Conservation (phyloP, 2,113 vertebrate species). For the Accipiter cooperii region DNA sequence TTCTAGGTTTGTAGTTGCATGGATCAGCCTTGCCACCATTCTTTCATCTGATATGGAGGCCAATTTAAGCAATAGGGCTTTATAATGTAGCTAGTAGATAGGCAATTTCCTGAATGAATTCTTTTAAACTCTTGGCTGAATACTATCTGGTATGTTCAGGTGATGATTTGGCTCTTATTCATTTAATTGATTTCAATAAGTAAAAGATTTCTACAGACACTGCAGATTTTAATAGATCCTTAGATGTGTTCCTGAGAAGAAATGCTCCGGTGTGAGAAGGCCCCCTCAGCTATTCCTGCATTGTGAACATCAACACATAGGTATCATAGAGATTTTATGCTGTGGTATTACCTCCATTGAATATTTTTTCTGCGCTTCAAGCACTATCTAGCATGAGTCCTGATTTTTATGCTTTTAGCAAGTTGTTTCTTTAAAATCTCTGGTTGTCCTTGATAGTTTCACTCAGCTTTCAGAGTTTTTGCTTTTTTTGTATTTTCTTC, state of each 20-base stretch:
- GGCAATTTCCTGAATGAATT: neutral
- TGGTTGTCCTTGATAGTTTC: neutral
- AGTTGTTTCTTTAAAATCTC: neutral
- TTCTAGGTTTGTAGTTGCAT: neutral
- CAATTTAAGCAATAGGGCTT: neutral
- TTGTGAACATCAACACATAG: neutral
- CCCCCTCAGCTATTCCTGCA: neutral
- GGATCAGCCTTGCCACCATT: neutral
- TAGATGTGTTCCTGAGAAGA: neutral
- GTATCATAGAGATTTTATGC: neutral
- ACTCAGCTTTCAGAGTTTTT: neutral
- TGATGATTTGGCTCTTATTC: neutral
- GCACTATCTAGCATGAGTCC: neutral
- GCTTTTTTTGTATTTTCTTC: neutral
- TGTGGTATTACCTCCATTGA: neutral
- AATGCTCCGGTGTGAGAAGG: neutral
- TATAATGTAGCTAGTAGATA: neutral
- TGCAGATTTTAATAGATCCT: neutral
- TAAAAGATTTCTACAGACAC: neutral
- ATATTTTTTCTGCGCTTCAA: neutral
- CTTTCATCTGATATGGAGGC: neutral
- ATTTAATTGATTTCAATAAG: neutral
- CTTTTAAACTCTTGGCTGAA: neutral
- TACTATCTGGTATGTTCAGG: neutral
- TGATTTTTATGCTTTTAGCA: neutral